Percentiles rank a stretch among this genome's conserved stretches.
These are phyloP conservation scores for Polymixis lichenea DNA, from an alignment of 2,888 invertebrate genomes.

Conservation along the genomic window DNA sequence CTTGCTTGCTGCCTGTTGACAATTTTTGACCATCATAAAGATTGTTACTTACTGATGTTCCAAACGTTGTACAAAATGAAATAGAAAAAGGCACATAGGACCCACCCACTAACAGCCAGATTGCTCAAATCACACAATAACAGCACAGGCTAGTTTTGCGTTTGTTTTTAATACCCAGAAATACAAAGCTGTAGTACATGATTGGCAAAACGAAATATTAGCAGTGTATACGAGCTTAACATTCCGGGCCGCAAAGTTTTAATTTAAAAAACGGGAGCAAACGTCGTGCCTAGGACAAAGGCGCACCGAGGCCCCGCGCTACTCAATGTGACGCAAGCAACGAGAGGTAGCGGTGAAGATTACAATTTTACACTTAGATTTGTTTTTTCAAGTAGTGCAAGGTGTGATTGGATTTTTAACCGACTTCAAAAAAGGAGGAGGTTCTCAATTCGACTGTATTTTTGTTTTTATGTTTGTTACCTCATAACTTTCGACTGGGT, in stretches of 20 bases:
- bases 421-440: no score
- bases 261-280: constrained; percentile 89
- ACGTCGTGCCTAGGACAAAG: constrained; percentile 87
- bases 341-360: constrained; percentile 17
- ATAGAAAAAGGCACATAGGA: not conserved
- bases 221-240: constrained; percentile 70
- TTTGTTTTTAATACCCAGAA: constrained; percentile 32
- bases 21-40: not conserved
- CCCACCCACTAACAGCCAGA: not conserved
- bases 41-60: not conserved
- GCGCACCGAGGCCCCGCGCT: constrained; percentile 73
- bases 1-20: not conserved
- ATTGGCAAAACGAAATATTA: constrained; percentile 74
- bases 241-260: constrained; percentile 88
- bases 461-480: no score
- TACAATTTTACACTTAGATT: not conserved
- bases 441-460: no score
- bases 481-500: no score
- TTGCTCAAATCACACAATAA: constrained; percentile 1
- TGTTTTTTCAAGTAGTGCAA: no score
- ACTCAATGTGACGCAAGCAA: constrained; percentile 12
- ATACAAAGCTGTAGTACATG: constrained; percentile 43
- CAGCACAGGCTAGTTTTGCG: not conserved
- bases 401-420: no score
- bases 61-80: not conserved